These are phyloP conservation scores for Hipposideros armiger DNA, from an alignment of 2,113 vertebrate species.

Conservation along the genomic window DNA sequence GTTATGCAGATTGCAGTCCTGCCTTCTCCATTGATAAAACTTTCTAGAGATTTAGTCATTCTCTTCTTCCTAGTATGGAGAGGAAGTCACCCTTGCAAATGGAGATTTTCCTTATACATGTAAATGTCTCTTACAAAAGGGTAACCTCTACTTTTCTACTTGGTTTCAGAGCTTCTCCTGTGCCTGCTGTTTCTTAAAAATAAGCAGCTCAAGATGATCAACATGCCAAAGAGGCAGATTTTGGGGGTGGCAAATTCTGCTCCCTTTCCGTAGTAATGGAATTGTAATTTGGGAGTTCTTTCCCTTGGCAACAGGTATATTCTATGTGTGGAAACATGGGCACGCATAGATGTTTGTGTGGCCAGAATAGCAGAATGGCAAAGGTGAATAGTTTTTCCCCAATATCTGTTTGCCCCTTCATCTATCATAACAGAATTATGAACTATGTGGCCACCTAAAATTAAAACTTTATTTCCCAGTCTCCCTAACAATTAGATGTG, in stretches of 20 bases:
- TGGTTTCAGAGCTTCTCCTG: background rate
- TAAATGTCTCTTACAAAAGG: background rate
- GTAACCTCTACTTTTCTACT: background rate
- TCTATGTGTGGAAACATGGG: background rate
- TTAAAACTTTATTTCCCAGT: slow-evolving; percentile 41
- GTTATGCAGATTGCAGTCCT: background rate
- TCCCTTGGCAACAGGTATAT: background rate
- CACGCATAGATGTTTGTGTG: background rate
- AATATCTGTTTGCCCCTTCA: background rate
- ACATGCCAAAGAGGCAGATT: background rate
- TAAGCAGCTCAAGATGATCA: background rate
- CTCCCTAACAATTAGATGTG: background rate
- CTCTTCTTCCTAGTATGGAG: background rate
- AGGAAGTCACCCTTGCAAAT: background rate
- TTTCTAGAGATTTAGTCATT: background rate
- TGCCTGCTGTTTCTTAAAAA: background rate
- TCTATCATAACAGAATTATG: background rate
- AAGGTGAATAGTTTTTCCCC: background rate
- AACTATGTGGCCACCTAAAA: slow-evolving; percentile 25
- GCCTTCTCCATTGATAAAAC: background rate
- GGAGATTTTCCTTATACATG: background rate
- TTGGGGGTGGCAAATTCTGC: background rate
- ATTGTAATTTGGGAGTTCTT: background rate
- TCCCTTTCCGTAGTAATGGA: background rate
- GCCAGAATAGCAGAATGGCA: background rate